Evolutionary conservation across 2,888 invertebrate species (phyloP), one percentile per base, ranked within the genome.

Genomic region (Altica lythri): DNA sequence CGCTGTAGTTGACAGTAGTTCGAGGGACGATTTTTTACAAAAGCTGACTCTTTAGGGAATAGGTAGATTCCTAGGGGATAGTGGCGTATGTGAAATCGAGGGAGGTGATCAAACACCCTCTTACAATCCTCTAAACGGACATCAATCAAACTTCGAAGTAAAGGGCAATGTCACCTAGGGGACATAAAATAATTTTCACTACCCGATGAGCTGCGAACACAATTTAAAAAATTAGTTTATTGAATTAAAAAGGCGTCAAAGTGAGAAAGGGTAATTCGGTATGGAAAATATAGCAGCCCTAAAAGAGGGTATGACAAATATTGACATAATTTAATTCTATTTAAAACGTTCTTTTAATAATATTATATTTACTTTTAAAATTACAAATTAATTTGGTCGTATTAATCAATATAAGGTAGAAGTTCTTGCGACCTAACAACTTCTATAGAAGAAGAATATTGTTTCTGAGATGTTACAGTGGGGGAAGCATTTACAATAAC

Each of bases 61-160:
- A 60, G 59, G 49, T 43, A 42, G 51, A 54, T 60, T 67, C 66
- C 67, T 59, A 50, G 44, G 58, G 67, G 68, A 64, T 57, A 13
- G 25, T 19, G 25, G 40, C 17, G 53, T 60, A 62, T 62, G 67
- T 63, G 65, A 65, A 67, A 61, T 62, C 54, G 63, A 62, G 64
- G 63, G 64, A 64, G 63, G 62, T 59, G 59, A 58, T 57, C 59
- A 60, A 55, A 60, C 62, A 63, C 65, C 61, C 60, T 58, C 61
- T 57, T 62, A 62, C 67, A 68, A 68, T 67, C 63, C 68, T 68
- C 68, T 68, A 65, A 69, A 68, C 66, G 68, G 62, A 67, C 67
- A 70, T 70, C 70, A 65, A 70, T 70, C 70, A 70, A 69, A 68
- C 55, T 60, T 59, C 50, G 59, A 57, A 57, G 51, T 50, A 51